phyloP scores from a whole-genome alignment of 2,113 vertebrate species.

The Siniperca chuatsi region DNA sequence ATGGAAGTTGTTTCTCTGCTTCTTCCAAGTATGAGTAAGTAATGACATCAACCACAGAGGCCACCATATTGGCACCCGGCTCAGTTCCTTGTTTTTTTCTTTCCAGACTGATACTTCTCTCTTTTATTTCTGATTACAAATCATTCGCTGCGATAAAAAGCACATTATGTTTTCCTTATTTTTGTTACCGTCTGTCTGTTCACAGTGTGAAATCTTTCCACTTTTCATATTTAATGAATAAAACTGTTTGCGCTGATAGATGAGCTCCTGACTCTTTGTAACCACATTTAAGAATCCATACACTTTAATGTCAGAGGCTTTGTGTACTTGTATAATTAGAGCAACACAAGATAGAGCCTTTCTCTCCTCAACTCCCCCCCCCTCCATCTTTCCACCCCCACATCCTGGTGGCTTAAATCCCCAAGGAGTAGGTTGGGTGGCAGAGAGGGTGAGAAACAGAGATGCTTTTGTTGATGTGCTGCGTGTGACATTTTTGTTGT shows the following conservation, averaged over 20 bases:
- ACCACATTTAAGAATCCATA: conserved; percentile 10
- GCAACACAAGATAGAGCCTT: neutral
- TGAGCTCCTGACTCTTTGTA: conserved; percentile 61
- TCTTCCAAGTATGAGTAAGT: conserved; percentile 3
- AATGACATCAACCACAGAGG: conserved; percentile 23
- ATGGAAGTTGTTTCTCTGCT: neutral
- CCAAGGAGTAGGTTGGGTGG: conserved; percentile 7
- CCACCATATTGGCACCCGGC: conserved; percentile 1
- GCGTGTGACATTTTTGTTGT: conserved; percentile 37
- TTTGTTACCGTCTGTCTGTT: conserved; percentile 58
- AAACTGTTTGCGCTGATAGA: conserved; percentile 68
- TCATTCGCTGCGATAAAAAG: conserved; percentile 43
- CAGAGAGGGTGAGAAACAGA: conserved; percentile 23
- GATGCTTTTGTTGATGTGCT: conserved; percentile 46
- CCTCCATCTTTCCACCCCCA: neutral
- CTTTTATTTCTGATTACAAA: conserved; percentile 25
- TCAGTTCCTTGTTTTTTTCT: conserved; percentile 24
- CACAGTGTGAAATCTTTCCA: conserved; percentile 64
- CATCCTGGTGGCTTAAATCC: conserved; percentile 23
- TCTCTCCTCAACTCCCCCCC: neutral
- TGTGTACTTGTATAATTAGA: neutral
- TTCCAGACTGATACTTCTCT: conserved; percentile 3
- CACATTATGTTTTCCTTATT: conserved; percentile 35
- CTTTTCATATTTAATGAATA: conserved; percentile 83
- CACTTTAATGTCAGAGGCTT: neutral